Conservation (phyloP, 2,113 vertebrate genomes). For the Leiothrix lutea region DNA sequence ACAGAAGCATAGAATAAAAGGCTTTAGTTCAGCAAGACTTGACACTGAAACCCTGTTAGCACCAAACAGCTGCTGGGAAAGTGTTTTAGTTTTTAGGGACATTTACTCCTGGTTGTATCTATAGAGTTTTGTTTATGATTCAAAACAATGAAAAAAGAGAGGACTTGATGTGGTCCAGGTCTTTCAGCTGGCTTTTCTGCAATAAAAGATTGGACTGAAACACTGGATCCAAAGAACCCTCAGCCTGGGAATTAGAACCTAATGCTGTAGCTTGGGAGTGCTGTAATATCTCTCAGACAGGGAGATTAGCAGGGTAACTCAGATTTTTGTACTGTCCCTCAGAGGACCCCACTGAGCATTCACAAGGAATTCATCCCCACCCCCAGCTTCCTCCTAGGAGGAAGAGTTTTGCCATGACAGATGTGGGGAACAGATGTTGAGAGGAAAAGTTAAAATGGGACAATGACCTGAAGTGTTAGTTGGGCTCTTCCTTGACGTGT, state of each 20-base stretch:
- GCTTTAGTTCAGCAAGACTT: slow-evolving; percentile 10
- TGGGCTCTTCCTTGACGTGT: not conserved
- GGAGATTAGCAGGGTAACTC: not conserved
- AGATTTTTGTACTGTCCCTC: not conserved
- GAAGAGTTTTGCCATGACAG: slow-evolving; percentile 34
- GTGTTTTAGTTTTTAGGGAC: not conserved
- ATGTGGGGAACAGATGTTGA: slow-evolving; percentile 53
- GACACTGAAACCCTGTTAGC: not conserved
- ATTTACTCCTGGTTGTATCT: not conserved
- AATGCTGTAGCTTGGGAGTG: not conserved
- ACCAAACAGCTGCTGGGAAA: not conserved
- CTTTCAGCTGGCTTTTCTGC: not conserved
- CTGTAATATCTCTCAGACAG: not conserved
- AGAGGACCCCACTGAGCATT: not conserved
- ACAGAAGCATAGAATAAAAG: not conserved
- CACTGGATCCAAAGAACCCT: not conserved
- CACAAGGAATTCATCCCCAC: slow-evolving; percentile 22
- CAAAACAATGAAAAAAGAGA: not conserved
- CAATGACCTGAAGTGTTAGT: slow-evolving; percentile 7
- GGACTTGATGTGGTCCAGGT: not conserved
- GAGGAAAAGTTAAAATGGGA: not conserved
- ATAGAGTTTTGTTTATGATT: not conserved
- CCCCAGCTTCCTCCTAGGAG: slow-evolving; percentile 33
- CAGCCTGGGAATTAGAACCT: not conserved
- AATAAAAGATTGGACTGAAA: not conserved